A percentile compares a stretch with the other conserved stretches of the same genome.
Conservation (phyloP, 2,113 vertebrate species). For the Narcine bancroftii region DNA sequence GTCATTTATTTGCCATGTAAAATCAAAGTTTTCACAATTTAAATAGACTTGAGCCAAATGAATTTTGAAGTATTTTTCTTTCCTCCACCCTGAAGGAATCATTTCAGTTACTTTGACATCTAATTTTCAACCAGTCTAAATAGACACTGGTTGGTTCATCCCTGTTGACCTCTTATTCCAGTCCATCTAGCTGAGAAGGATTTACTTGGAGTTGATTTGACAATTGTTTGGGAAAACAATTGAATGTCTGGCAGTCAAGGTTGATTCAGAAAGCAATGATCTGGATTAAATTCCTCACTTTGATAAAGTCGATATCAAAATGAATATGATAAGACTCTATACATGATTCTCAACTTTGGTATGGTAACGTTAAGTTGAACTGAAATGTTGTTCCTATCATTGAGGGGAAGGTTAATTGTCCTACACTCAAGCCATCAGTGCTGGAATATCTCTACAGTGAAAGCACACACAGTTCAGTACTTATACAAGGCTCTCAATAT, state of each 20-base stretch:
- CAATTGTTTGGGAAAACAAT: background rate
- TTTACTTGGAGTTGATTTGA: background rate
- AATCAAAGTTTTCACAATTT: background rate
- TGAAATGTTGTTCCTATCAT: too few species aligned
- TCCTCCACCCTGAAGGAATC: too few species aligned
- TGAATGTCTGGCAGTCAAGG: background rate
- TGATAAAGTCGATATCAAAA: background rate
- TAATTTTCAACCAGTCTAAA: background rate
- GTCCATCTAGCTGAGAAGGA: background rate
- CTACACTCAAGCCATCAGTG: too few species aligned
- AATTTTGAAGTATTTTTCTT: background rate
- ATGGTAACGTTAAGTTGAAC: too few species aligned
- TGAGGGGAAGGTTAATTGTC: too few species aligned
- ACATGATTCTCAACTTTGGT: too few species aligned
- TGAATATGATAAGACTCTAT: background rate
- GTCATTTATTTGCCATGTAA: background rate
- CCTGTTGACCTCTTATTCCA: background rate
- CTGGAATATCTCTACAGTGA: too few species aligned
- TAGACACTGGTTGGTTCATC: background rate
- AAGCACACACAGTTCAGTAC: too few species aligned
- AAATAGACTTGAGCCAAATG: background rate
- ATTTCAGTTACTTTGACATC: too few species aligned
- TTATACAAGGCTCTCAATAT: too few species aligned
- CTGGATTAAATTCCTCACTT: background rate
- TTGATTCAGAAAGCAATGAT: background rate